Evolutionary conservation across 2,797 vertebrate genomes (phyloP).

Genomic region (Scolopax bukidnonensis): DNA sequence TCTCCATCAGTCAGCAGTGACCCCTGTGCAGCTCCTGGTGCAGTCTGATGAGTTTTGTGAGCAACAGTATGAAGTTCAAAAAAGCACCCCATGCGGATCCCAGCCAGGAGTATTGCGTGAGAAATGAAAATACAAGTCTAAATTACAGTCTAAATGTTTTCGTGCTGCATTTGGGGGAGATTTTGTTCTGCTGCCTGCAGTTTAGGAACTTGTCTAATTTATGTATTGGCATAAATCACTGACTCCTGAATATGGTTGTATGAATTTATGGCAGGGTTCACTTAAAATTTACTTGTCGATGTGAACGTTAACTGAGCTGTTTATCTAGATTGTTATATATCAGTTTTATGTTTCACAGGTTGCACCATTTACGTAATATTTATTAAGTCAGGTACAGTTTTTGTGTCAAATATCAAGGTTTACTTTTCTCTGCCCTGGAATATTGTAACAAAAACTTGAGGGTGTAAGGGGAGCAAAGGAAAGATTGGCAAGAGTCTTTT

Average conservation of each 20-base stretch:
- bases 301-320: background rate
- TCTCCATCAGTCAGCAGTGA: background rate
- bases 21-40: background rate
- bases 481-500: background rate
- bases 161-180: background rate
- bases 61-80: background rate
- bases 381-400: background rate
- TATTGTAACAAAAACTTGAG: background rate
- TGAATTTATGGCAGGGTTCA: background rate
- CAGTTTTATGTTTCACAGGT: background rate
- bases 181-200: background rate
- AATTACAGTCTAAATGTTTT: background rate
- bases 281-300: background rate
- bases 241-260: background rate
- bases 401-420: background rate
- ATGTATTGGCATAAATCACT: background rate
- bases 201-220: slow-evolving; percentile 6
- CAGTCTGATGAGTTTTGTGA: background rate
- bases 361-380: background rate
- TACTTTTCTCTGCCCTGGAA: background rate
- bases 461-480: background rate
- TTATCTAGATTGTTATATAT: background rate
- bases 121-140: background rate
- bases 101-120: background rate
- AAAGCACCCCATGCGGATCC: background rate